Conservation (phyloP, 1,140 invertebrate genomes). For the Apis cerana region DNA sequence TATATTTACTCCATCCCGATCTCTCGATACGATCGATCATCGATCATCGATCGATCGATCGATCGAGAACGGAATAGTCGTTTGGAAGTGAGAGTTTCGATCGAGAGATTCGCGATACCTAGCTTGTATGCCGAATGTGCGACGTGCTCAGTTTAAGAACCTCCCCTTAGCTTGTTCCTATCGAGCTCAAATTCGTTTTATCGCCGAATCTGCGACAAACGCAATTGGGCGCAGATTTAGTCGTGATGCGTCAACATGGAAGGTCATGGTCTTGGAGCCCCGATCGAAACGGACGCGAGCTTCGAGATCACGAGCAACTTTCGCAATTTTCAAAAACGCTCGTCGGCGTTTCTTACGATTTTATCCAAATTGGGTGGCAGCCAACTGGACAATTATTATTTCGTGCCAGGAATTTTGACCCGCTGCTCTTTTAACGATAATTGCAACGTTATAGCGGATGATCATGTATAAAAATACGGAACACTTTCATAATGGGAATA, state of each 20-base stretch:
- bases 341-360: not conserved
- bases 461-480: not conserved
- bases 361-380: not conserved
- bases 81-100: conserved; percentile 26
- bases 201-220: conserved; percentile 45
- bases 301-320: not conserved
- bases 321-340: not conserved
- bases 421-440: not conserved
- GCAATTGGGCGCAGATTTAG: not conserved
- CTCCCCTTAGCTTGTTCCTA: conserved; percentile 40
- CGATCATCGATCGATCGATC: no score
- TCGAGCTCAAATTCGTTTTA: conserved; percentile 36
- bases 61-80: not conserved
- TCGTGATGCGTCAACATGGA: not conserved
- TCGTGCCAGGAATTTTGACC: not conserved
- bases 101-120: not conserved
- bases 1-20: not conserved
- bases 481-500: not conserved
- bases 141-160: not conserved
- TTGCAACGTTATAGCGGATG: not conserved
- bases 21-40: not conserved
- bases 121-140: not conserved
- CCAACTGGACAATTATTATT: not conserved
- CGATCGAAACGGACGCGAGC: not conserved
- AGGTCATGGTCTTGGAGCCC: not conserved